Evolutionary conservation across 2,113 vertebrate genomes (phyloP).

Genomic region (Mesitornis unicolor): DNA sequence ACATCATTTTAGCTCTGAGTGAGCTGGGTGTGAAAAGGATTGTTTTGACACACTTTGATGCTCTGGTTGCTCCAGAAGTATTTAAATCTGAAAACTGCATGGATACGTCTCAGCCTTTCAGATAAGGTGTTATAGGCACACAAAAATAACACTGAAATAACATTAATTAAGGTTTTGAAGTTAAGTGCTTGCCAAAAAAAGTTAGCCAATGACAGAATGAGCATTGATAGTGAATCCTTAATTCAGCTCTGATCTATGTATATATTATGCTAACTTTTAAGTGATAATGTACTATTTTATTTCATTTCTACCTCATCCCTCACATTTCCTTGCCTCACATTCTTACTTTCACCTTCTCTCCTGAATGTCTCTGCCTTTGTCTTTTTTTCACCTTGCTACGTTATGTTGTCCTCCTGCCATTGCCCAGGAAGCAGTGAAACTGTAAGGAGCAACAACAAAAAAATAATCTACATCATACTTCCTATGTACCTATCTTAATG

Average conservation of each 20-base stretch:
- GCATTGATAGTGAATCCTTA: neutral
- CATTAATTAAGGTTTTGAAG: neutral
- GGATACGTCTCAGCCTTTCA: neutral
- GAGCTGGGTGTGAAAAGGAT: neutral
- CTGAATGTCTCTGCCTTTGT: neutral
- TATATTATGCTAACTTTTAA: neutral
- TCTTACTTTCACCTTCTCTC: neutral
- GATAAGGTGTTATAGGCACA: neutral
- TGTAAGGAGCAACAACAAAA: neutral
- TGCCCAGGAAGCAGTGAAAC: neutral
- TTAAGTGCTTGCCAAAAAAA: neutral
- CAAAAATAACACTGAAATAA: neutral
- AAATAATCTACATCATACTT: neutral
- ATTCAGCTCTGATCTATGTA: neutral
- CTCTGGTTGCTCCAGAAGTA: neutral
- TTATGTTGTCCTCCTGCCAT: neutral
- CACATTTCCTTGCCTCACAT: neutral
- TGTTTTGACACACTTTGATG: slow-evolving; percentile 15
- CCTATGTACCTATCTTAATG: neutral
- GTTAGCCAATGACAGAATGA: neutral
- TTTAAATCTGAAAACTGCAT: neutral
- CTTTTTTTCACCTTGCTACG: neutral
- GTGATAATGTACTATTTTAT: neutral
- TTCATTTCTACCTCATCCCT: neutral
- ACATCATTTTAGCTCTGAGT: neutral